phyloP scores from a whole-genome alignment of 2,797 vertebrate genomes.

The Trichosurus vulpecula region DNA sequence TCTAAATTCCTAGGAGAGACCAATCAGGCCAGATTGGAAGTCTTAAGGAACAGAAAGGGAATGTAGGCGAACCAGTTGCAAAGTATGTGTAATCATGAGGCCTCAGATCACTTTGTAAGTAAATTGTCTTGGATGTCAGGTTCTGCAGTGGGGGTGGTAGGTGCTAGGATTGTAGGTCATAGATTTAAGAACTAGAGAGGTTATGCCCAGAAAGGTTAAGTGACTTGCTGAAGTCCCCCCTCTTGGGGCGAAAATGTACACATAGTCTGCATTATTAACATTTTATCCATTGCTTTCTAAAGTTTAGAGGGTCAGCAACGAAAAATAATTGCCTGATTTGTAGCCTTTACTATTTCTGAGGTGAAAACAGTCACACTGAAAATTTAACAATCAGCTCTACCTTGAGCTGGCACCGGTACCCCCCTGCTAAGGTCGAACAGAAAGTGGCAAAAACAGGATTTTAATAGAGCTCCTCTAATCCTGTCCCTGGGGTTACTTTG shows the following conservation, averaged over 20 bases:
- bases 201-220: not conserved
- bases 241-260: not conserved
- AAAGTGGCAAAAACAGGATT: not conserved
- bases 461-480: conserved; percentile 4
- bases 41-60: not conserved
- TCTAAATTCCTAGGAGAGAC: not conserved
- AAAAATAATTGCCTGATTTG: not conserved
- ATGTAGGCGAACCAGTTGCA: not conserved
- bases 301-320: not conserved
- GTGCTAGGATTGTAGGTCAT: not conserved
- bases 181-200: not conserved
- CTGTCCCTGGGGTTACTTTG: not conserved
- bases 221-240: not conserved
- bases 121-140: not conserved
- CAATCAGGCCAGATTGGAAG: not conserved
- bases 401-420: not conserved
- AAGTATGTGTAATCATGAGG: not conserved
- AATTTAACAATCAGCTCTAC: not conserved
- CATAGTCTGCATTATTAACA: not conserved
- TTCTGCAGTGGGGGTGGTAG: not conserved
- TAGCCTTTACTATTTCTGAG: not conserved
- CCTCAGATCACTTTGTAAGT: not conserved
- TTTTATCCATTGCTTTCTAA: not conserved
- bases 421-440: not conserved
- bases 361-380: not conserved